Base-by-base conservation (phyloP, 2,113 vertebrate genomes). In the Polyodon spathula region DNA sequence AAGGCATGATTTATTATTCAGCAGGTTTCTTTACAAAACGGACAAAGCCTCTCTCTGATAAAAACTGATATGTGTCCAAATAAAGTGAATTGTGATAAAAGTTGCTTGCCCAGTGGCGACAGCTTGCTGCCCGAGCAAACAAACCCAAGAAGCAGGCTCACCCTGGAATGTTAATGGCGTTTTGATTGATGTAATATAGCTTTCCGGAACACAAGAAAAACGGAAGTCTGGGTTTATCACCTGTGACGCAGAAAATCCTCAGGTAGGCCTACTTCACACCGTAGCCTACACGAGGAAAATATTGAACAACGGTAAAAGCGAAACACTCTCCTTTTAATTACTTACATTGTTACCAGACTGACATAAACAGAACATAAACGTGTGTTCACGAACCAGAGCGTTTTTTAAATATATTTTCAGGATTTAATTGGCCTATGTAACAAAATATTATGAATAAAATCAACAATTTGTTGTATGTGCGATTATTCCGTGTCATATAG, bases 31-130 rank as follows among this genome's bases (percentile, higher is more conserved):
- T 74, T 81, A 86, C 90, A 89, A 86, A 86, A 83, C 81, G 88
- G 84, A 90, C 85, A 89, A 63, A 80, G 71, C 64, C 7, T 3
- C 37, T 76, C 67, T 64, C 78, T 84, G 88, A 91, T 90, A 88
- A 86, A 82, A 78, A 72, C 74, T 80, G 89, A 85, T 77, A 78
- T 76, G 86, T 88, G 85, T 82, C 88, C 82, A 84, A 80, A 87
- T 27, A 79, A 78, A 84, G 64, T 62, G 63, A 80, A 60, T 65
- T 63, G 73, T 68, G 86, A 93, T 92, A 87, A 89, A 89, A 86
- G 74, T 68, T 76, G 72, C 81, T 83, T 88, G 85, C 78, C 73
- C 76, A 75, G 62, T 79, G 86, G 90, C 73, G 88, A 91, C 90
- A 88, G 85, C 71, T 80, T 80, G 73, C 71, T 1, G 66, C 85